These are phyloP conservation scores for Seriola dumerili DNA, from an alignment of 2,113 vertebrate species.

Conservation along the genomic window DNA sequence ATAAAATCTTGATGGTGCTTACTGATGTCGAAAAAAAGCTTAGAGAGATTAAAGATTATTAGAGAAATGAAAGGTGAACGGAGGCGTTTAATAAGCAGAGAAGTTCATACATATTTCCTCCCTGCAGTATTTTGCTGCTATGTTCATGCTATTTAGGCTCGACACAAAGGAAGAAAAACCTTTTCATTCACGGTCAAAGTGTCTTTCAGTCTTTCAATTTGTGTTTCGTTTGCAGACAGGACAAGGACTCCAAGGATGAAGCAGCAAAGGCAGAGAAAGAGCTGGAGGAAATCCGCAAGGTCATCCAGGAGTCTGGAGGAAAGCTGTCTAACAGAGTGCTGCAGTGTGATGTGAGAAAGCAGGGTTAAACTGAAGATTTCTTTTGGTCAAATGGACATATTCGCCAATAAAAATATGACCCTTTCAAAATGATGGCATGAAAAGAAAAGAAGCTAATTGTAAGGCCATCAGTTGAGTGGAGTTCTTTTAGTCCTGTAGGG, in stretches of 20 bases:
- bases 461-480: no score
- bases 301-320: constrained; percentile 92
- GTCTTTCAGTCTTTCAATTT: constrained; percentile 43
- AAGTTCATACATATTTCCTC: neutral
- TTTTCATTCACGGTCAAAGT: constrained; percentile 38
- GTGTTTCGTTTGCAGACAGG: constrained; percentile 86
- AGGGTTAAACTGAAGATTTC: neutral
- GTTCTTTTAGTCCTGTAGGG: neutral
- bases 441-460: neutral
- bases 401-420: neutral
- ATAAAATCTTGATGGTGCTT: neutral
- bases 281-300: constrained; percentile 91
- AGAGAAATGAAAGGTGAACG: constrained; percentile 16
- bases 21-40: constrained; percentile 10
- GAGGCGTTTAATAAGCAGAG: constrained; percentile 12
- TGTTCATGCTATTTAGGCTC: constrained; percentile 1
- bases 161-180: neutral
- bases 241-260: constrained; percentile 92
- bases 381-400: neutral
- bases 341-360: constrained; percentile 88
- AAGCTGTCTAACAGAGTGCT: constrained; percentile 91
- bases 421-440: neutral
- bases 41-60: constrained; percentile 15
- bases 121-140: neutral
- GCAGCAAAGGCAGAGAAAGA: constrained; percentile 90